Evolutionary conservation across 2,888 invertebrate species (phyloP).

Genomic region (Ennomos quercinarius): DNA sequence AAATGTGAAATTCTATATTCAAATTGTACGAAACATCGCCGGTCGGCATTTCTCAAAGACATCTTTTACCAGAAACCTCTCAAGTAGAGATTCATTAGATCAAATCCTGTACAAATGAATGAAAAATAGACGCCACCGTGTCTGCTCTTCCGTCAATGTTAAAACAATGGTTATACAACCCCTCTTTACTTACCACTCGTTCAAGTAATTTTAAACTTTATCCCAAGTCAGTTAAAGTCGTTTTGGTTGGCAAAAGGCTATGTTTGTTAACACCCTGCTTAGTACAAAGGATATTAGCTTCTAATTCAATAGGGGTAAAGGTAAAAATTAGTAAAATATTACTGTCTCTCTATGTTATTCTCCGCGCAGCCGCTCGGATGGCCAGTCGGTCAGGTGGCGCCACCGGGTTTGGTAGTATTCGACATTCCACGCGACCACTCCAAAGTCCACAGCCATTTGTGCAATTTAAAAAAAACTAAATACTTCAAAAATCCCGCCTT

Average conservation of each 20-base stretch:
- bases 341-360: conserved; percentile 41
- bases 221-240: background rate
- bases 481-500: conserved; percentile 60
- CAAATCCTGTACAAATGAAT: conserved; percentile 59
- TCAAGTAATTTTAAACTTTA: conserved; percentile 46
- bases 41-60: conserved; percentile 4
- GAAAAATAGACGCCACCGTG: conserved; percentile 67
- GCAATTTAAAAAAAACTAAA: conserved; percentile 49
- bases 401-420: conserved; percentile 66
- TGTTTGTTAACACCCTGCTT: conserved; percentile 33
- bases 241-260: conserved; percentile 23
- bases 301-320: conserved; percentile 40
- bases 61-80: conserved; percentile 6
- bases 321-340: conserved; percentile 40
- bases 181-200: conserved; percentile 12
- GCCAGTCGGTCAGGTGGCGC: conserved; percentile 74
- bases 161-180: conserved; percentile 59
- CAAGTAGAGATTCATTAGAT: conserved; percentile 43
- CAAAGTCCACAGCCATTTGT: conserved; percentile 56
- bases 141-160: conserved; percentile 70
- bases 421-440: conserved; percentile 41
- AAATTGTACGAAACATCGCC: too few species aligned
- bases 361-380: conserved; percentile 71
- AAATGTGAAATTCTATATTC: too few species aligned
- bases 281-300: conserved; percentile 47